Percentiles rank a stretch among this genome's conserved stretches.
Evolutionary conservation across 1,140 invertebrate genomes (phyloP).

Genomic region (Anastrepha ludens): DNA sequence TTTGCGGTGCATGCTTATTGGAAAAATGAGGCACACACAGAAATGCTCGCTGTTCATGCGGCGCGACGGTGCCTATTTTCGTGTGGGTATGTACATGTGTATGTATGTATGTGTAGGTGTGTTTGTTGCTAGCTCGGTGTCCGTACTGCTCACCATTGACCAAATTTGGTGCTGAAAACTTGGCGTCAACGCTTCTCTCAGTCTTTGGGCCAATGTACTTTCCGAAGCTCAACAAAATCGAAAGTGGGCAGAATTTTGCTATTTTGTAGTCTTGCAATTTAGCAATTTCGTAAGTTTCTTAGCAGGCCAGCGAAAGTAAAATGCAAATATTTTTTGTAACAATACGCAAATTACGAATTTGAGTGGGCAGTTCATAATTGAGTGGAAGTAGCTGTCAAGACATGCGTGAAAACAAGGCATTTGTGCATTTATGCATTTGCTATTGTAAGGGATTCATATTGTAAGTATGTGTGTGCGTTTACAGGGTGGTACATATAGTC

Average conservation of each 20-base stretch:
- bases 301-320: constrained; percentile 14
- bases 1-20: neutral
- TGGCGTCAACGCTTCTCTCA: constrained; percentile 16
- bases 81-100: neutral
- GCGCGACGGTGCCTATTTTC: neutral
- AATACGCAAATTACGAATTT: constrained; percentile 11
- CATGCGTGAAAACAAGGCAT: neutral
- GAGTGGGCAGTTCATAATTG: constrained; percentile 3
- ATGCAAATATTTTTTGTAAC: constrained; percentile 12
- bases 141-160: neutral
- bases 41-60: neutral
- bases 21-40: neutral
- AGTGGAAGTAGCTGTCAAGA: neutral
- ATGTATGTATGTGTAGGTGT: neutral
- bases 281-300: constrained; percentile 28
- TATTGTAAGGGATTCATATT: no score
- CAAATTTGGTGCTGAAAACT: constrained; percentile 45
- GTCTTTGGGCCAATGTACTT: constrained; percentile 38
- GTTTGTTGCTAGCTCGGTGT: neutral
- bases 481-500: no score
- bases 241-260: constrained; percentile 42
- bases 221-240: constrained; percentile 8
- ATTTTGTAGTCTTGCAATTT: neutral
- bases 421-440: no score
- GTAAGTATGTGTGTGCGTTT: no score